Evolutionary conservation across 2,113 vertebrate genomes (phyloP).

Genomic region (Marmota monax): DNA sequence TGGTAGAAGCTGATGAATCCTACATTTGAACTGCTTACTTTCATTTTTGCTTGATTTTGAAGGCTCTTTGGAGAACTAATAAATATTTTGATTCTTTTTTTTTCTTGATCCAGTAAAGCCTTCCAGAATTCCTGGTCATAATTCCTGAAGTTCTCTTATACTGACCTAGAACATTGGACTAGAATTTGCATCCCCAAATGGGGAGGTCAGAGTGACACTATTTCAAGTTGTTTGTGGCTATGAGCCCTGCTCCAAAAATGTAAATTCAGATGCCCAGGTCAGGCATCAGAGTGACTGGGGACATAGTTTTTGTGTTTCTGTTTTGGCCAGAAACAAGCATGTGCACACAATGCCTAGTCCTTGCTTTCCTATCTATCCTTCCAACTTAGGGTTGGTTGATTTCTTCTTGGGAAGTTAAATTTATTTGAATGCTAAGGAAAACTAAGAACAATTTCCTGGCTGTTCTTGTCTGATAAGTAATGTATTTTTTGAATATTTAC

Average conservation of each 20-base stretch:
- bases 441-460: neutral
- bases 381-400: neutral
- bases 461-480: neutral
- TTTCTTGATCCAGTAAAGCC: neutral
- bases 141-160: neutral
- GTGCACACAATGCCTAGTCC: neutral
- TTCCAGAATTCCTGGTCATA: neutral
- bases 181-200: neutral
- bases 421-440: conserved; percentile 32
- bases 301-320: neutral
- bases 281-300: neutral
- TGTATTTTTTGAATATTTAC: neutral
- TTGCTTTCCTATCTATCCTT: neutral
- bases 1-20: neutral
- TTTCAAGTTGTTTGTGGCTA: neutral
- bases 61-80: neutral
- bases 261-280: neutral
- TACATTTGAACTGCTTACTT: neutral
- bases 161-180: neutral
- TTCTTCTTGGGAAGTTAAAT: neutral
- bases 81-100: neutral
- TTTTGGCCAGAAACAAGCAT: neutral
- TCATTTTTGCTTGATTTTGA: neutral
- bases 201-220: neutral
- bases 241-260: neutral